Evolutionary conservation across 2,888 invertebrate genomes (phyloP).

Genomic region (Dryococelus australis): DNA sequence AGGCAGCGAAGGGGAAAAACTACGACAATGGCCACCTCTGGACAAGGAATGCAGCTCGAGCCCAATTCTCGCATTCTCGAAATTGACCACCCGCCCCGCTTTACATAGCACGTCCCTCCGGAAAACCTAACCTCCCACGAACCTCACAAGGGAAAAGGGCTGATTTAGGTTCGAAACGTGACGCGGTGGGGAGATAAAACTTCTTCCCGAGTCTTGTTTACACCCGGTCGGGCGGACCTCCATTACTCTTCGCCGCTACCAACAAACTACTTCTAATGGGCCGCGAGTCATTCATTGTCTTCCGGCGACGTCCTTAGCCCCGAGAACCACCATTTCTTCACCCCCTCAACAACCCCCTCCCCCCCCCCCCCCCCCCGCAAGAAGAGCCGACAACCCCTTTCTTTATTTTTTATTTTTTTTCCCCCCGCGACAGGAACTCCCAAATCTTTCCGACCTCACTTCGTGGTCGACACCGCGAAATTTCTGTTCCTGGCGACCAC

Average conservation of each 20-base stretch:
- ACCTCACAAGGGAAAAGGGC: not conserved
- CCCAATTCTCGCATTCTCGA: not conserved
- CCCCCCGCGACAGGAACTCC: not conserved
- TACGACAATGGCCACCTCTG: no score
- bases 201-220: slow-evolving; percentile 26
- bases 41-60: no score
- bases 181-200: not conserved
- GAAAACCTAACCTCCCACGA: not conserved
- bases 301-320: not conserved
- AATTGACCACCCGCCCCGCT: not conserved
- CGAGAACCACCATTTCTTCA: not conserved
- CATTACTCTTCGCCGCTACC: slow-evolving; percentile 32
- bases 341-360: no score
- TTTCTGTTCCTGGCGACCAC: not conserved
- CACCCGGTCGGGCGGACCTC: not conserved
- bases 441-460: not conserved
- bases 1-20: no score
- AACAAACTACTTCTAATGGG: slow-evolving; percentile 31
- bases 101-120: not conserved
- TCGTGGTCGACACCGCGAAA: not conserved
- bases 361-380: no score
- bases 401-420: no score
- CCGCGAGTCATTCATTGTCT: slow-evolving; percentile 32
- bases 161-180: not conserved
- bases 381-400: no score